These are phyloP conservation scores for Girardinichthys multiradiatus DNA, from an alignment of 2,113 vertebrate species.

Conservation along the genomic window DNA sequence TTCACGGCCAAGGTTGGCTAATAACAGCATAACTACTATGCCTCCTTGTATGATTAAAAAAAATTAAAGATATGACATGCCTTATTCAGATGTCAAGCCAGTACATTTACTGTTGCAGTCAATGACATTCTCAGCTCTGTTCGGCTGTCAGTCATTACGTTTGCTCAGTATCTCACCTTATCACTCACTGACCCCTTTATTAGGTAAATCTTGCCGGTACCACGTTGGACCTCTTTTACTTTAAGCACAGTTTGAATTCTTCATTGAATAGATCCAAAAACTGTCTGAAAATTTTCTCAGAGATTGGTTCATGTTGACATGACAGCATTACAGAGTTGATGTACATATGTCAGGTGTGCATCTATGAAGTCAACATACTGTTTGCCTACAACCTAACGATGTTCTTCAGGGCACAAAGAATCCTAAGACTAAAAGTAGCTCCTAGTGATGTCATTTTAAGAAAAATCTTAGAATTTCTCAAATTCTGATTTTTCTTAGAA, in stretches of 20 bases:
- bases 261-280: not conserved
- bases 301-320: not conserved
- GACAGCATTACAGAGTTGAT: not conserved
- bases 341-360: not conserved
- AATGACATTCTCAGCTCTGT: constrained; percentile 8
- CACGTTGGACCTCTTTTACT: not conserved
- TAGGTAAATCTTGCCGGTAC: not conserved
- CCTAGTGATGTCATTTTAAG: too few species aligned
- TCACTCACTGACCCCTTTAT: not conserved
- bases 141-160: not conserved
- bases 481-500: too few species aligned
- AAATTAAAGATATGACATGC: constrained; percentile 39
- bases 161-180: not conserved
- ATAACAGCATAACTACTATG: not conserved
- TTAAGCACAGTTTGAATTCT: not conserved
- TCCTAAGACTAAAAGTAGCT: too few species aligned
- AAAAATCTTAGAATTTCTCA: too few species aligned
- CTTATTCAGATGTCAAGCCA: constrained; percentile 31
- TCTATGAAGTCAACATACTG: not conserved
- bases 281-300: not conserved
- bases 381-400: not conserved
- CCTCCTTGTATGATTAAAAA: not conserved
- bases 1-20: constrained; percentile 68
- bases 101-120: constrained; percentile 9
- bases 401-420: too few species aligned